Percentiles rank a stretch among this genome's conserved stretches.
Evolutionary conservation across 2,888 invertebrate genomes (phyloP).

Genomic region (Cheilosia grossa): DNA sequence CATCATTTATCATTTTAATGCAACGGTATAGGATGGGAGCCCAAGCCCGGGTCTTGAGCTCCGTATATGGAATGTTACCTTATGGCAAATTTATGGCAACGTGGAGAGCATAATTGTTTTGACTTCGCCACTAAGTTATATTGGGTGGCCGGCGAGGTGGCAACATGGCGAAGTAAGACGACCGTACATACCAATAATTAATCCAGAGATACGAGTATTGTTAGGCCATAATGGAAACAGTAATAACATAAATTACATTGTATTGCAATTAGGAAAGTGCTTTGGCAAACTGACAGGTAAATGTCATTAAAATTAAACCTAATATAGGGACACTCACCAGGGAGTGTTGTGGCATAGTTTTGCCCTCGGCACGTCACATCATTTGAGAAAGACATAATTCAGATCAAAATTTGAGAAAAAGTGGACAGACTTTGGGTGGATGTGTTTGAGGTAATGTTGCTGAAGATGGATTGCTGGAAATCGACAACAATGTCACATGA

Average conservation of each 20-base stretch:
- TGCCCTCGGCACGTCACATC: neutral
- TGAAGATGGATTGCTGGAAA: too few relatives aligned
- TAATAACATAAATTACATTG: slow-evolving; percentile 52
- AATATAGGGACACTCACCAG: neutral
- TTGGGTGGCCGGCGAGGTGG: slow-evolving; percentile 18
- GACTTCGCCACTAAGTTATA: slow-evolving; percentile 38
- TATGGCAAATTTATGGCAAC: slow-evolving; percentile 37
- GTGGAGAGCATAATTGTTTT: slow-evolving; percentile 57
- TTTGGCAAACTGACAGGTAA: slow-evolving; percentile 31
- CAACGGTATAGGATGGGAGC: slow-evolving; percentile 8
- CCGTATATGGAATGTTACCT: slow-evolving; percentile 8
- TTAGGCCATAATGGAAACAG: slow-evolving; percentile 29
- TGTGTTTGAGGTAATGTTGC: too few relatives aligned
- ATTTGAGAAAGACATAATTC: neutral
- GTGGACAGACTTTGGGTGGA: too few relatives aligned
- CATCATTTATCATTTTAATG: slow-evolving; percentile 59
- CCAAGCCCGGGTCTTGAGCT: neutral
- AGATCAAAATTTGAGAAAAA: too few relatives aligned
- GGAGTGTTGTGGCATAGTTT: neutral
- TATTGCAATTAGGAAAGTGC: slow-evolving; percentile 35
- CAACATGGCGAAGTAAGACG: slow-evolving; percentile 17
- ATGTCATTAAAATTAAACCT: slow-evolving; percentile 22
- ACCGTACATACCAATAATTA: slow-evolving; percentile 31
- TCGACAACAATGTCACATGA: too few relatives aligned
- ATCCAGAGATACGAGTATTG: slow-evolving; percentile 11